A percentile compares a stretch with the other conserved stretches of the same genome.
These are phyloP conservation scores for Heliconius charithonia DNA, from an alignment of 2,888 invertebrate genomes.

Conservation along the genomic window DNA sequence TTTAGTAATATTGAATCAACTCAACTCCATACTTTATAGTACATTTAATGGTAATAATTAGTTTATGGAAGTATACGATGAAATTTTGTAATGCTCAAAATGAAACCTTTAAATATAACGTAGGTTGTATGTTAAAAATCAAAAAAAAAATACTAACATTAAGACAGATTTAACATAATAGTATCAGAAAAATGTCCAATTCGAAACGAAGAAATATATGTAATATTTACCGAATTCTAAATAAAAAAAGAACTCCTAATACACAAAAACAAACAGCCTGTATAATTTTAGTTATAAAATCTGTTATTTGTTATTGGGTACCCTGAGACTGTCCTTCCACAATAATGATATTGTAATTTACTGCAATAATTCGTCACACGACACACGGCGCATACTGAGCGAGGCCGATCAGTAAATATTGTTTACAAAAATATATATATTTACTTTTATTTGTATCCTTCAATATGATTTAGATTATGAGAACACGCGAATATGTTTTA, in stretches of 20 bases:
- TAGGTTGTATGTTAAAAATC: no score
- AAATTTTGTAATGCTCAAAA: no score
- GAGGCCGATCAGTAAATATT: slow-evolving; percentile 41
- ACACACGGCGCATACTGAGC: slow-evolving; percentile 36
- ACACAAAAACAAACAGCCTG: slow-evolving; percentile 45
- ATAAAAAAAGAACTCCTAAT: neutral
- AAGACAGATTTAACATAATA: no score
- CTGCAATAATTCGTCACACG: slow-evolving; percentile 49
- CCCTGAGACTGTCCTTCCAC: slow-evolving; percentile 52
- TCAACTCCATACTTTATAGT: no score
- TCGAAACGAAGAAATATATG: neutral
- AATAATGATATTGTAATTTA: slow-evolving; percentile 60
- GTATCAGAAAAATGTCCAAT: neutral
- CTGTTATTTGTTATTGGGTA: slow-evolving; percentile 49
- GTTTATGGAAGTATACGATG: no score
- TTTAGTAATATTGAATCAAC: no score
- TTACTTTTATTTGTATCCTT: slow-evolving; percentile 18
- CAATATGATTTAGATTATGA: slow-evolving; percentile 46
- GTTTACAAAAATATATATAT: slow-evolving; percentile 45
- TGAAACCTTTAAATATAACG: no score
- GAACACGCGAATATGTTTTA: slow-evolving; percentile 44
- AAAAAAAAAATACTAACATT: no score
- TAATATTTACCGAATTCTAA: neutral
- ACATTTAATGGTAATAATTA: no score
- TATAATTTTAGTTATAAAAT: slow-evolving; percentile 45